Evolutionary conservation across 1,140 invertebrate species (phyloP), one percentile per base, ranked within the genome.

Genomic region (Choristoneura fumiferana): DNA sequence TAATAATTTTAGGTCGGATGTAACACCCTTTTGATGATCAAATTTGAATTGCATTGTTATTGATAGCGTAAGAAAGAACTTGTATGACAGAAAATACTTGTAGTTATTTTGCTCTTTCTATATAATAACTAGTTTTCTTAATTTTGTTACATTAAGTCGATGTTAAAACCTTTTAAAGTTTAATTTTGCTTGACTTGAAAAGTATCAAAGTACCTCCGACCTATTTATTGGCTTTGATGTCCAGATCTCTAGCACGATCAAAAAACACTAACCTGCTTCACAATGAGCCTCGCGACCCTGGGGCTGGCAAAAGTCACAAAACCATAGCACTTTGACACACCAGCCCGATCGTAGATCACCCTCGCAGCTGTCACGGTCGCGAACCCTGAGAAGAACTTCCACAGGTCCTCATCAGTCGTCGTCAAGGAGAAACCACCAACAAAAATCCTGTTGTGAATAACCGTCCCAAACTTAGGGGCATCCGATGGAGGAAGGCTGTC

Each of bases 381-480:
- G 88, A 97, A 98, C 29, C 92, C 91, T 39, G 94, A 95, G 85
- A 97, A 97, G 34, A 97, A 92, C 73, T 95, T 93, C 81, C 93
- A 92, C 62, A 97, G 82, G 81, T 97, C 96, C 36, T 93, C 92
- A 87, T 97, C 96, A 43, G 95, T 96, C 37, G 95, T 96, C 59
- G 93, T 95, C 55, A 95, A 92, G 10, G 96, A 95, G 72, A 98
- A 97, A n/a, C 97, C 96, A 40, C 96, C 96, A 37, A 98, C 96
- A 91, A 99, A 99, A 75, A 98, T 96, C 76, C 97, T 92, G 89
- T 98, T 98, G 60, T 97, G 97, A 66, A 98, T 96, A 40, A 96
- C 87, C 38, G 94, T 95, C 54, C 95, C 95, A 73, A 92, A 94
- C 83, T 94, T 95, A 10, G 93, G 94, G 10, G 93, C 93, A 61